Conservation (phyloP, 2,797 vertebrate genomes). For the Coregonus sp. region DNA sequence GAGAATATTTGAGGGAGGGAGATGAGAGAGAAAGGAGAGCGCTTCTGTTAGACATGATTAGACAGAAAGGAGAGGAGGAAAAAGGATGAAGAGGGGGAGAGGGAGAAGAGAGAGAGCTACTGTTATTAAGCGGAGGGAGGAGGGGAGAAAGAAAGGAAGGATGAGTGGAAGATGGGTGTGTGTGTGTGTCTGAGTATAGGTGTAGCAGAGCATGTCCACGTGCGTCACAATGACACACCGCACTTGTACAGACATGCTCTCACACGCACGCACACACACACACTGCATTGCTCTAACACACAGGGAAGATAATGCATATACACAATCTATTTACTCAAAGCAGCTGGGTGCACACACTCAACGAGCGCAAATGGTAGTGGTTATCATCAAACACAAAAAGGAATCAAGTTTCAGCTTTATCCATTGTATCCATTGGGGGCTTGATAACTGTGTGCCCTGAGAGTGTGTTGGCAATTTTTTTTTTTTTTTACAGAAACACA, state of each 20-base stretch:
- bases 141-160: neutral
- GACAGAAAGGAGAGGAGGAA: neutral
- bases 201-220: neutral
- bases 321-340: neutral
- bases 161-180: too few species aligned
- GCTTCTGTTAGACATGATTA: neutral
- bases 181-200: neutral
- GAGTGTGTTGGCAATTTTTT: too few species aligned
- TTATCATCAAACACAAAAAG: neutral
- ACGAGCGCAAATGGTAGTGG: neutral
- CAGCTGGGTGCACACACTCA: neutral
- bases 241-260: too few species aligned
- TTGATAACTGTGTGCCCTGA: neutral
- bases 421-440: neutral
- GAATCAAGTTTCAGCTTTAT: neutral
- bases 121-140: neutral
- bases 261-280: neutral
- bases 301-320: neutral
- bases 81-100: neutral
- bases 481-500: too few species aligned
- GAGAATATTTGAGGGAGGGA: too few species aligned
- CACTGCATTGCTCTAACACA: conserved; percentile 5
- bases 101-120: neutral
- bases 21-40: neutral
- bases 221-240: too few species aligned